Evolutionary conservation across 2,113 vertebrate genomes (phyloP).

Genomic region (Megaceryle maxima): DNA sequence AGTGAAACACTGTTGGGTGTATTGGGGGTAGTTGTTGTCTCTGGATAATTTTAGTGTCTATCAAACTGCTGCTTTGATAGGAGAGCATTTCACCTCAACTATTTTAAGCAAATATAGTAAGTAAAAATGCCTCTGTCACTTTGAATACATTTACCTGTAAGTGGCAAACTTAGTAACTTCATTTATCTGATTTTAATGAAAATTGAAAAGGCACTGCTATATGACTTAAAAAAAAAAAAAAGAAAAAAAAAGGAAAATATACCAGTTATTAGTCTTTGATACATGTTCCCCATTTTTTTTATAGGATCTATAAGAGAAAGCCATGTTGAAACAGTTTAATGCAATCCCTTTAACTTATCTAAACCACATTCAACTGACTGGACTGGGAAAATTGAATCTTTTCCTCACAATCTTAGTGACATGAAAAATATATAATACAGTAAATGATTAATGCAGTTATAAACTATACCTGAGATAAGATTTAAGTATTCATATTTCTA

Average conservation of each 20-base stretch:
- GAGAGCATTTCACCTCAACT: not conserved
- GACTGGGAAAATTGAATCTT: slow-evolving; percentile 85
- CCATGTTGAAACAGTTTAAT: slow-evolving; percentile 73
- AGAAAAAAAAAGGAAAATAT: slow-evolving; percentile 52
- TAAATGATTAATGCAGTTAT: slow-evolving; percentile 97
- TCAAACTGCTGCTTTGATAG: slow-evolving; percentile 35
- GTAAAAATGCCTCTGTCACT: not conserved
- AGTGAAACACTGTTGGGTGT: not conserved
- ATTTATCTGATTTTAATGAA: slow-evolving; percentile 73
- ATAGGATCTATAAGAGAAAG: slow-evolving; percentile 67
- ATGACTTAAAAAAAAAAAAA: slow-evolving; percentile 56
- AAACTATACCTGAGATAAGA: slow-evolving; percentile 94
- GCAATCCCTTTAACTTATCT: slow-evolving; percentile 82
- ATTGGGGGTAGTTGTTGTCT: not conserved
- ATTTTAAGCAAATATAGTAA: slow-evolving; percentile 20
- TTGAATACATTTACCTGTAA: slow-evolving; percentile 41
- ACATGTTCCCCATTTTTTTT: slow-evolving; percentile 69
- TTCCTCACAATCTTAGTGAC: slow-evolving; percentile 85
- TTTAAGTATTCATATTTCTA: slow-evolving; percentile 96
- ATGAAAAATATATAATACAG: slow-evolving; percentile 94
- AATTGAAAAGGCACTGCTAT: slow-evolving; percentile 41
- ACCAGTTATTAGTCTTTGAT: slow-evolving; percentile 71
- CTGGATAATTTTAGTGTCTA: slow-evolving; percentile 15
- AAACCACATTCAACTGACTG: slow-evolving; percentile 78
- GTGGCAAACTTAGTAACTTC: slow-evolving; percentile 66